Base-by-base conservation (phyloP, 1,140 invertebrate genomes). In the Solenopsis invicta region DNA sequence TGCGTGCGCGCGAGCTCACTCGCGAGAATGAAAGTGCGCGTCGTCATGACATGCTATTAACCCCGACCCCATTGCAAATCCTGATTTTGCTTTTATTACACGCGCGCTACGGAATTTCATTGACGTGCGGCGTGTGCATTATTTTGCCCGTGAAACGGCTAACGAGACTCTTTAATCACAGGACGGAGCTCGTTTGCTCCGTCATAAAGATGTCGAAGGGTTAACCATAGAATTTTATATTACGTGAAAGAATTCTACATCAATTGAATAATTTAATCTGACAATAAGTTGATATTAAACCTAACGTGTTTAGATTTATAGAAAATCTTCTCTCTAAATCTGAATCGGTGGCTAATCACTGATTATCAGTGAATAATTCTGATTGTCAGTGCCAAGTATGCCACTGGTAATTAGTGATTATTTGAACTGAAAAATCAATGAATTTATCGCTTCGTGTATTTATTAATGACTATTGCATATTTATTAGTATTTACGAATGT, bases 11-110 rank as follows among this genome's bases (percentile, higher is more conserved):
- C 76, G 62, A 12, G 24, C 10, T 52, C 9, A 4, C 10, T 50
- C 16, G 29, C 41, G 72, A 64, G 82, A 64, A 66, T 18, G 67
- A 61, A 82, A 85, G 56, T 64, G 71, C 56, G 18, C 71, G 13
- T 24, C n/a, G 34, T 76, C 41, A 48, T 62, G 72, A 85, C 71
- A 64, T 24, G 69, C 56, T 62, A 85, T 85, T 85, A 85, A 76
- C 37, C 56, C 59, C 72, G 81, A 64, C 56, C 29, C 29, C 71
- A 18, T 24, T 67, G 48, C 62, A 41, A 82, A 56, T 48, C 34
- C 29, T 72, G 29, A 59, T 82, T 72, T 59, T 59, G 54, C 8
- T 72, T 59, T 72, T 59, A 71, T 82, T 82, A 52, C 50, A 69
- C 24, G 50, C 24, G 50, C 24, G n/a, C 21, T 29, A 37, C 12